These are phyloP conservation scores for Phallusia fumigata DNA, from an alignment of 23 tunicate species.

Conservation along the genomic window DNA sequence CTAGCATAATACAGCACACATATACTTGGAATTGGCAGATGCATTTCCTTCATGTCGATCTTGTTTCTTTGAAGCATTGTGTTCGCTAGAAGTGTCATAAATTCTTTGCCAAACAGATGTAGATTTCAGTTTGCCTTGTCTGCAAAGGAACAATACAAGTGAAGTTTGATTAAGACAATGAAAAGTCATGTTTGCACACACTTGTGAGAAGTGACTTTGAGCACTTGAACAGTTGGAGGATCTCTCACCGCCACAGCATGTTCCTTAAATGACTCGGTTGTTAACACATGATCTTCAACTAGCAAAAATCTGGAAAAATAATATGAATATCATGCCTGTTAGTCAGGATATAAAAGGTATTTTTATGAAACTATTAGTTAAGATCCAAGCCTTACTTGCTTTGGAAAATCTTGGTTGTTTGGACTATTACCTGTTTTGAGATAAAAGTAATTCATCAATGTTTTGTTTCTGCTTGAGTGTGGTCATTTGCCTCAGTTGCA, in stretches of 20 bases:
- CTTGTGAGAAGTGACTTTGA: conserved; percentile 50
- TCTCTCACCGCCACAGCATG: conserved; percentile 82
- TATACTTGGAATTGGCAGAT: background rate
- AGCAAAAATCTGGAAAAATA: conserved; percentile 38
- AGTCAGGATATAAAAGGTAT: too few species aligned
- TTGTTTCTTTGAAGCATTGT: conserved; percentile 8
- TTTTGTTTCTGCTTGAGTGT: conserved; percentile 41
- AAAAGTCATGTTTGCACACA: background rate
- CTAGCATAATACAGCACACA: too few species aligned
- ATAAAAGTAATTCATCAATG: conserved; percentile 64
- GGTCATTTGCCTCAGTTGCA: conserved; percentile 67
- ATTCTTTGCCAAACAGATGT: conserved; percentile 65
- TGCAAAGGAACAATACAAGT: background rate
- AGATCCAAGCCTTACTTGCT: background rate
- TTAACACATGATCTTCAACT: conserved; percentile 39
- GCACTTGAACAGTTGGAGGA: conserved; percentile 65
- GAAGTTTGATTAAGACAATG: too few species aligned
- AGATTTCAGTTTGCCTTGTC: conserved; percentile 32
- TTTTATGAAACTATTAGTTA: too few species aligned
- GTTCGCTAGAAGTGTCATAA: conserved; percentile 39
- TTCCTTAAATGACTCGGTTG: conserved; percentile 71
- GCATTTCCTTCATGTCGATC: background rate
- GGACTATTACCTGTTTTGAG: conserved; percentile 58
- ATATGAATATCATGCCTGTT: too few species aligned
- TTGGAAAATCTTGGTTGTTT: background rate